Evolutionary conservation across 2,888 invertebrate species (phyloP), one percentile per base, ranked within the genome.

Genomic region (Sarcophaga rosellei): DNA sequence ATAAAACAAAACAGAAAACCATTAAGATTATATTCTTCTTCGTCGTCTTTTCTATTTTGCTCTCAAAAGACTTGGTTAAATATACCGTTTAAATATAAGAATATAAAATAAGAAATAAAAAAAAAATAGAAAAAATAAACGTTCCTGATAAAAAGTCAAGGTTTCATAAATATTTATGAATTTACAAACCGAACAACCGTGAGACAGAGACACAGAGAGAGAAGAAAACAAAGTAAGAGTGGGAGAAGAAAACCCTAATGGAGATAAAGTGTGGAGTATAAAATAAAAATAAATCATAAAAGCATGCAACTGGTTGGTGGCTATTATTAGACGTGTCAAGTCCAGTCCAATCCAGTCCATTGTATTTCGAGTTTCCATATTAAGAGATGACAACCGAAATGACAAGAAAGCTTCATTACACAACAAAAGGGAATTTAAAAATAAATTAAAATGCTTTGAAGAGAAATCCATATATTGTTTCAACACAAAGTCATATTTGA

Each of bases 1-100:
- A 53, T 53, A 53, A 53, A 53, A 53, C 17, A 15, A 12, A 53
- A 53, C 53, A 15, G 17, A 53, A 53, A 53, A 12, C 17, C 15
- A 15, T 53, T 53, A 53, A 53, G 53, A 15, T 53, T 53, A 35
- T 35, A 35, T 35, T 35, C 35, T 35, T 35, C 35, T 35, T 35
- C 35, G 1, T 35, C 2, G 12, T 53, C 15, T 53, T 53, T 15
- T 53, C 12, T 53, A 15, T 17, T 53, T 53, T 1, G 4, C 17
- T 53, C 17, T 53, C 53, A 69, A 47, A 70, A 59, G 61, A 47
- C 23, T 47, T 72, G 45, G 44, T 72, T 76, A 81, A 81, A 23
- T 69, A 68, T 76, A 69, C 47, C 76, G 8, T 72, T 76, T 17
- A 35, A 35, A 35, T 35, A 8, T 35, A 35, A 35, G 10, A 35